phyloP scores from a whole-genome alignment of 2,888 invertebrate genomes.

The Alsophila aescularia region DNA sequence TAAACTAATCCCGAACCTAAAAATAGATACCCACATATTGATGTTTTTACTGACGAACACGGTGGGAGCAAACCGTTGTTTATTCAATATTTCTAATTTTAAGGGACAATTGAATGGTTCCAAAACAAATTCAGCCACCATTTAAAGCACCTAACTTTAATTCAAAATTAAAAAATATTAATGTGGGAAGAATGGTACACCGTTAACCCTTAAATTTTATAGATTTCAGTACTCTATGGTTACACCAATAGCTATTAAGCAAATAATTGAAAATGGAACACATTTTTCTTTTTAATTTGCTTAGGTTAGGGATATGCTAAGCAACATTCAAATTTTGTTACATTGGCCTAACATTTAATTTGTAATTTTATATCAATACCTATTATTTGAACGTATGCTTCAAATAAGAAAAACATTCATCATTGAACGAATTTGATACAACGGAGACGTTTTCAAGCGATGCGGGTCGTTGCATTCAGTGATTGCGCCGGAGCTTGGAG shows the following conservation, averaged over 20 bases:
- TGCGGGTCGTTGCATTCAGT: constrained; percentile 49
- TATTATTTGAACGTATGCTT: constrained; percentile 13
- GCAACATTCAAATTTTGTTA: constrained; percentile 21
- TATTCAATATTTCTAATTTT: constrained; percentile 6
- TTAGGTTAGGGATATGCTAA: constrained; percentile 20
- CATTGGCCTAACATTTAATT: too few relatives aligned
- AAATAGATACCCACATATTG: neutral
- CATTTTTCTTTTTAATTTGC: constrained; percentile 27
- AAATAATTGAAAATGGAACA: constrained; percentile 47
- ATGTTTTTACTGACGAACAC: constrained; percentile 10
- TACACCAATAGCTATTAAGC: constrained; percentile 35
- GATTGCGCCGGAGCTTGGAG: constrained; percentile 76
- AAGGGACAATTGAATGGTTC: constrained; percentile 30
- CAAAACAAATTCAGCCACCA: constrained; percentile 33
- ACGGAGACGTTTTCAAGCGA: constrained; percentile 38
- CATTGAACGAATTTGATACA: constrained; percentile 10
- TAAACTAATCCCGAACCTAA: neutral
- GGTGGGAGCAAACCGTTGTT: constrained; percentile 22
- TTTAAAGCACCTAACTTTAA: constrained; percentile 38
- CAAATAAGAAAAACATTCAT: constrained; percentile 11
- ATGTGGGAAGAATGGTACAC: constrained; percentile 17
- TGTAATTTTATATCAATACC: too few relatives aligned
- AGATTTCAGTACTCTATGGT: constrained; percentile 14
- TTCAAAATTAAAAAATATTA: constrained; percentile 27
- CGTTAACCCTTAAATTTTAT: constrained; percentile 4